phyloP scores from a whole-genome alignment of 2,113 vertebrate genomes.

The Nicator chloris region DNA sequence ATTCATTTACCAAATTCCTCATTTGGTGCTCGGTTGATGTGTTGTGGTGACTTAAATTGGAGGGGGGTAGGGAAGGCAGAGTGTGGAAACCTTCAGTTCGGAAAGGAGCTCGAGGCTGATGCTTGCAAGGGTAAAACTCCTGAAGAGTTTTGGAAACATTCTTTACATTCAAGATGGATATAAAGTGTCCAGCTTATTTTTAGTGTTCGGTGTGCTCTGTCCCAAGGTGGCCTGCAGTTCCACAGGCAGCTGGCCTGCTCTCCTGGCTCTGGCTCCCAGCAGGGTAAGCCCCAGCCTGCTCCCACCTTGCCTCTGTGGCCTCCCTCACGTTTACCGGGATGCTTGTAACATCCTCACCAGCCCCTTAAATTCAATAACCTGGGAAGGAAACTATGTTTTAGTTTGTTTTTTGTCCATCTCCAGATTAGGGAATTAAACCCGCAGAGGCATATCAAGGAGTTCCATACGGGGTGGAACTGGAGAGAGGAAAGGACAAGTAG shows the following conservation, averaged over 20 bases:
- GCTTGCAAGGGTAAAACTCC: not conserved
- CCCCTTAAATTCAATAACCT: not conserved
- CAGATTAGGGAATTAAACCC: not conserved
- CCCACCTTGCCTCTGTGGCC: not conserved
- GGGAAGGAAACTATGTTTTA: not conserved
- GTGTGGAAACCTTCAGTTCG: not conserved
- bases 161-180: not conserved
- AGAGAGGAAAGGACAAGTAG: not conserved
- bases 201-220: not conserved
- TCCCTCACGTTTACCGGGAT: not conserved
- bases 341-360: not conserved
- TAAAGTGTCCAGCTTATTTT: slow-evolving; percentile 24
- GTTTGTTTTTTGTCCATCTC: not conserved
- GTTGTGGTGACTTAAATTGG: not conserved
- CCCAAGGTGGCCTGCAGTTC: not conserved
- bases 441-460: not conserved
- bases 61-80: not conserved
- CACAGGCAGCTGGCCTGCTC: not conserved
- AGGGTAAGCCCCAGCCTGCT: not conserved
- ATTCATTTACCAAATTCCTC: not conserved
- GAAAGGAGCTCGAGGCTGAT: rapidly evolving
- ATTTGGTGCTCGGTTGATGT: rapidly evolving
- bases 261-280: not conserved
- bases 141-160: not conserved
- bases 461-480: not conserved